These are phyloP conservation scores for Bubalus kerabau DNA, from an alignment of 2,113 vertebrate species.

Conservation along the genomic window DNA sequence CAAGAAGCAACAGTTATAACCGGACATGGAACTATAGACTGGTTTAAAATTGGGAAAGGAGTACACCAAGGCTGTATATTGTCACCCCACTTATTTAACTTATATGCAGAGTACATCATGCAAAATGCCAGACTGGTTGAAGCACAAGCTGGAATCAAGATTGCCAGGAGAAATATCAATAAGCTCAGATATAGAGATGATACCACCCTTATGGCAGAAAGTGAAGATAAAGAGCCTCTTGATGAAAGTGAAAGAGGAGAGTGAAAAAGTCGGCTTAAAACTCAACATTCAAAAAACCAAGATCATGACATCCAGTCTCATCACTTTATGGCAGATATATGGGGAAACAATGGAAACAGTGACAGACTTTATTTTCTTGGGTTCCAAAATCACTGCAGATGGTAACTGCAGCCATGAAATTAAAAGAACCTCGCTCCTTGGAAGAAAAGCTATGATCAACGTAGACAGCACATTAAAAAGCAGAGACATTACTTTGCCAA, in stretches of 20 bases:
- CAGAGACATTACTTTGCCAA: neutral
- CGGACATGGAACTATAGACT: neutral
- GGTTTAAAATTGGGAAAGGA: neutral
- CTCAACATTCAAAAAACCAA: neutral
- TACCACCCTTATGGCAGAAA: neutral
- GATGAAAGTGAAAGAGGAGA: neutral
- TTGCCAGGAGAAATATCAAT: neutral
- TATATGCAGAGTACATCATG: neutral
- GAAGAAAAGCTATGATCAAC: neutral
- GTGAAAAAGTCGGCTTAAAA: neutral
- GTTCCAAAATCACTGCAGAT: neutral
- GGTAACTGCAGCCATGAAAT: neutral
- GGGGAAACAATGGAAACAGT: neutral
- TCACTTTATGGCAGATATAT: neutral
- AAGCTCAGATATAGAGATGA: neutral
- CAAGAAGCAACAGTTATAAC: neutral
- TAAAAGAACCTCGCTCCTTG: neutral
- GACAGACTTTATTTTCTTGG: neutral
- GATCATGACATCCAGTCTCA: neutral
- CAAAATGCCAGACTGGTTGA: neutral
- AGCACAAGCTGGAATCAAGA: neutral
- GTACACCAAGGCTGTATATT: neutral
- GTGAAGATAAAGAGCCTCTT: neutral
- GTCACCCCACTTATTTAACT: accelerated
- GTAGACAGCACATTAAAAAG: neutral